Conservation (phyloP, 2,888 invertebrate species). For the Eurytoma californica region DNA sequence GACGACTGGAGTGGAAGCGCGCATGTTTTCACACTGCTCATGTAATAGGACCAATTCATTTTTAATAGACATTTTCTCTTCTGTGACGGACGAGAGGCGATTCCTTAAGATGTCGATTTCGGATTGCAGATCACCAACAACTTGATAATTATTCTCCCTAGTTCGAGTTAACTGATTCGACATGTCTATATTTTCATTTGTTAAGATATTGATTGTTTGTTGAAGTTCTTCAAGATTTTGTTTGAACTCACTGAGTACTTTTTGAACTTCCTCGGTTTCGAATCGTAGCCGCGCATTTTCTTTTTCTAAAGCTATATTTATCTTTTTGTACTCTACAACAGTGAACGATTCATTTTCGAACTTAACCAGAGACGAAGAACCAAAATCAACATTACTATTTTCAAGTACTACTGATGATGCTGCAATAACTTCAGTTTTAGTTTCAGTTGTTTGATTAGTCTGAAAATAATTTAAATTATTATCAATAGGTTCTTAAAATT, state of each 20-base stretch:
- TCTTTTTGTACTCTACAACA: constrained; percentile 54
- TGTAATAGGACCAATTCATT: constrained; percentile 56
- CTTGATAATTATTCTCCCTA: constrained; percentile 58
- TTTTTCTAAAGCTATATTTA: constrained; percentile 59
- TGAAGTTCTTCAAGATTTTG: constrained; percentile 64
- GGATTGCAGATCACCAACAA: constrained; percentile 58
- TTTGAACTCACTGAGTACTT: constrained; percentile 64
- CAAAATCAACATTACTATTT: constrained; percentile 23
- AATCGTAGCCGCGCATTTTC: constrained; percentile 64
- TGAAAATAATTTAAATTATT: constrained; percentile 7
- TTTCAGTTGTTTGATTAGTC: constrained; percentile 6
- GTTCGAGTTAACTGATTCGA: constrained; percentile 63
- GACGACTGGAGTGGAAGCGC: constrained; percentile 42
- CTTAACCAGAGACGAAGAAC: constrained; percentile 10
- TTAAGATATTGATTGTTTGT: constrained; percentile 65
- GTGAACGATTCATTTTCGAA: constrained; percentile 28
- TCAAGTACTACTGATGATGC: constrained; percentile 8
- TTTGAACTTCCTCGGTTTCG: constrained; percentile 66
- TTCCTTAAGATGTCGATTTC: constrained; percentile 62
- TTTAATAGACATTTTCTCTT: constrained; percentile 61
- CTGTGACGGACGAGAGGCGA: constrained; percentile 59
- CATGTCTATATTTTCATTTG: constrained; percentile 68
- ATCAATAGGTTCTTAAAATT: not conserved
- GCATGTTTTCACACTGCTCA: constrained; percentile 58
- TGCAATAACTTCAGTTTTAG: not conserved